Evolutionary conservation across 1,140 invertebrate species (phyloP), one percentile per base, ranked within the genome.

Genomic region (Armadillidium nasatum): DNA sequence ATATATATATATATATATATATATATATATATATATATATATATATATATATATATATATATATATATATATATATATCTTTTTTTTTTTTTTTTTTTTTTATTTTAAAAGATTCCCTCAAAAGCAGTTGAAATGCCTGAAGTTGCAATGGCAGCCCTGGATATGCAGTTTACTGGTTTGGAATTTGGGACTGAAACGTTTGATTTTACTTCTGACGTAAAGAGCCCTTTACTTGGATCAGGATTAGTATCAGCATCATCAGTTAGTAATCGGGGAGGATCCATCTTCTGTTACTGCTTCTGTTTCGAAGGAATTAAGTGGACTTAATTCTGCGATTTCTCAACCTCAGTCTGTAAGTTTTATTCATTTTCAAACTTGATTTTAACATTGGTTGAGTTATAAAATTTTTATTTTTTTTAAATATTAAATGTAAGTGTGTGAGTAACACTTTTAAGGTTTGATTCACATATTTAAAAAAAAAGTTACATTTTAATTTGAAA

Each of bases 71-170:
- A 60, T 60, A 60, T 15, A 60, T 19, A 60, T 19, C 50, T 4
- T 3, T 60, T 60, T 60, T 1, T 7, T 60, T 60, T 60, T 19
- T 3, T 19, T 15, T 3, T 4, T 19, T 60, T 60, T 60, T 60
- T 19, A 60, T 19, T 15, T 15, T 60, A 2, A 3, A 15, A 60
- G 50, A 60, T 60, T 60, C 50, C 50, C 7, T 60, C 50, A 15
- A 60, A 60, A 60, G 50, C 50, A 15, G 50, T 60, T 60, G 50
- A 60, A 19, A 60, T 60, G 50, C 50, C 50, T 60, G 50, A 60
- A 60, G 50, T 60, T 60, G 50, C 50, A 7, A 60, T 60, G 50
- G 50, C 50, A 15, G 50, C 50, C 50, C 50, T 60, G 11, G 50
- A 60, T 19, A 60, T 50, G 50, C 50, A 60, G 46, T 60, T 60